phyloP scores from a whole-genome alignment of 2,888 invertebrate species.

The Ommatoiulus sabulosus region DNA sequence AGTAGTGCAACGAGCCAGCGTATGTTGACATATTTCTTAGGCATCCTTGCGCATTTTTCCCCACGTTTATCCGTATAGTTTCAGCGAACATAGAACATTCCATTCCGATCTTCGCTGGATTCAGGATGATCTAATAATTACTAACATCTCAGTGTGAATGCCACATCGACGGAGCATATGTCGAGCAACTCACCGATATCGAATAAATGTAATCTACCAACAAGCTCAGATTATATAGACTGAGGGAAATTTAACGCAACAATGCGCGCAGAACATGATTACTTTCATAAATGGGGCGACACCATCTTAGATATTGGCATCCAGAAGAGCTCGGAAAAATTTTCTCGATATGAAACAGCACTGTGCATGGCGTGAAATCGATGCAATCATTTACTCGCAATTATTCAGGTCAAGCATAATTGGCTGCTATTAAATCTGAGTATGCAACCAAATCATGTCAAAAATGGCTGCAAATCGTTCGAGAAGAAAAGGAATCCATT shows the following conservation, averaged over 20 bases:
- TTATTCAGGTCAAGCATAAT: constrained; percentile 40
- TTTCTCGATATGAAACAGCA: neutral
- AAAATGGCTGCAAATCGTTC: neutral
- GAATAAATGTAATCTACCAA: constrained; percentile 43
- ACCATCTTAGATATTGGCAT: constrained; percentile 15
- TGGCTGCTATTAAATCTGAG: neutral
- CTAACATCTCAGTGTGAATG: neutral
- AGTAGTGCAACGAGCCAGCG: neutral
- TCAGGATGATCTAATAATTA: constrained; percentile 9
- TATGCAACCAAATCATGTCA: neutral
- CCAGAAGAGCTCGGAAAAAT: constrained; percentile 16
- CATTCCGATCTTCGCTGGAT: neutral
- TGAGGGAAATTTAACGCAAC: constrained; percentile 11
- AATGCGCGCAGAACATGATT: neutral
- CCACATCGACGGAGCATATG: neutral
- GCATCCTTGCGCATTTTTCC: neutral
- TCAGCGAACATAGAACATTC: neutral
- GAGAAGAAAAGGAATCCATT: neutral
- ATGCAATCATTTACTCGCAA: neutral
- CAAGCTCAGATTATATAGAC: constrained; percentile 18
- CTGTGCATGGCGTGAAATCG: constrained; percentile 15
- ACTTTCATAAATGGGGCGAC: constrained; percentile 21
- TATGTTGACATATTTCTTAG: neutral
- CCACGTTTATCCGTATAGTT: neutral
- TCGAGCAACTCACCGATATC: neutral